These are phyloP conservation scores for Hyperoplus lanceolatus DNA, from an alignment of 2,797 vertebrate species.

Conservation along the genomic window DNA sequence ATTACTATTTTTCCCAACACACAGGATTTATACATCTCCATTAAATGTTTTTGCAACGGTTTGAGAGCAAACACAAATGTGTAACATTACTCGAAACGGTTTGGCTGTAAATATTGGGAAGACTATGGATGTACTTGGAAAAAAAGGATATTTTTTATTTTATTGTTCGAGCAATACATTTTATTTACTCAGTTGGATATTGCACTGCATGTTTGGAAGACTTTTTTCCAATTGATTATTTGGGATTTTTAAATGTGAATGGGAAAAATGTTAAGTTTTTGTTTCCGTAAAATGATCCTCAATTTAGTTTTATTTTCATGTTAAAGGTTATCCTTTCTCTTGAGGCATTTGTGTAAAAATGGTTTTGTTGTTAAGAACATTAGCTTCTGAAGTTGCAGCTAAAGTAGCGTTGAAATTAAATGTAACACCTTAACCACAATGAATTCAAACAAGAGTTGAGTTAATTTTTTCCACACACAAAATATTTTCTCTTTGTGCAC, in stretches of 20 bases:
- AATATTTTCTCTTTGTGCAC: neutral
- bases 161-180: slow-evolving; percentile 17
- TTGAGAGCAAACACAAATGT: slow-evolving; percentile 33
- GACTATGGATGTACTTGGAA: slow-evolving; percentile 19
- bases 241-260: slow-evolving; percentile 46
- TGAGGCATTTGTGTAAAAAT: neutral
- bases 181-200: slow-evolving; percentile 21
- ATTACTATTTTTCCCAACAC: slow-evolving; percentile 16
- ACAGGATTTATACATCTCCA: slow-evolving; percentile 38
- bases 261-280: slow-evolving; percentile 37
- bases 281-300: slow-evolving; percentile 13
- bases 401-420: slow-evolving; percentile 6
- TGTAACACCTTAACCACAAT: neutral
- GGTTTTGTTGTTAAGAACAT: slow-evolving; percentile 19
- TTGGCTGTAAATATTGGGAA: slow-evolving; percentile 38
- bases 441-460: neutral
- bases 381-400: slow-evolving; percentile 17
- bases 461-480: neutral
- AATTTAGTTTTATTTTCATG: slow-evolving; percentile 1
- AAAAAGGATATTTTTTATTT: slow-evolving; percentile 23
- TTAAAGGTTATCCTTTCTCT: neutral
- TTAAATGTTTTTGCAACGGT: slow-evolving; percentile 35
- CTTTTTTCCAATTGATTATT: slow-evolving; percentile 24
- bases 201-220: slow-evolving; percentile 64
- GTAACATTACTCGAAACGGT: slow-evolving; percentile 23